Evolutionary conservation across 37 sponge, comb jelly and placozoan species (phyloP).

Genomic region (Ianthella basta): DNA sequence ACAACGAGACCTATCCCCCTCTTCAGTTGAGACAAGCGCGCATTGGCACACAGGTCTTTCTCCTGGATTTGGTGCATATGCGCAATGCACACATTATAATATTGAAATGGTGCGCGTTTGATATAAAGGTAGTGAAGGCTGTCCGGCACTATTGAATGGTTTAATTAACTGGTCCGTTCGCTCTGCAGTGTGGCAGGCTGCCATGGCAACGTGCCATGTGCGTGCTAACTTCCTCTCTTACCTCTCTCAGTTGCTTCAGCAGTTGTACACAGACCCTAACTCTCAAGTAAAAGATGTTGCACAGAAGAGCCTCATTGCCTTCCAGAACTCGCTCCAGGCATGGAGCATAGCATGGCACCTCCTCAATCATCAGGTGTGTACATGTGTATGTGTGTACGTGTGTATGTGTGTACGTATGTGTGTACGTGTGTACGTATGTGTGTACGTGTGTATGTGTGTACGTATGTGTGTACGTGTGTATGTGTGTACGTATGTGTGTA

Average conservation of each 20-base stretch:
- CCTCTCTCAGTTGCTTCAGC: slow-evolving; percentile 48
- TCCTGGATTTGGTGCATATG: too few species aligned
- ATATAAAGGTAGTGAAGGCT: too few species aligned
- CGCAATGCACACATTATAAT: too few species aligned
- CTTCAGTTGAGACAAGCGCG: too few species aligned
- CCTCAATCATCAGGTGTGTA: slow-evolving; percentile 58
- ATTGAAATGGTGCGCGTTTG: too few species aligned
- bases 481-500: neutral
- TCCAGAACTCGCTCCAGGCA: slow-evolving; percentile 51
- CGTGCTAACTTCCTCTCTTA: too few species aligned
- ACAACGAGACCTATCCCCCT: too few species aligned
- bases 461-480: neutral
- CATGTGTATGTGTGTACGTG: neutral
- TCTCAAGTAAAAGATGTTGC: slow-evolving; percentile 39
- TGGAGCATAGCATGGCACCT: slow-evolving; percentile 68
- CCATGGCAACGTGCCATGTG: too few species aligned
- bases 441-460: slow-evolving; percentile 2
- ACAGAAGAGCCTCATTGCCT: slow-evolving; percentile 55
- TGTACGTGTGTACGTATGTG: slow-evolving; percentile 7
- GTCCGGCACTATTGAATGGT: too few species aligned
- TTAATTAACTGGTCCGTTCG: too few species aligned
- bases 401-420: slow-evolving; percentile 9
- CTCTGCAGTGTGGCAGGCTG: too few species aligned
- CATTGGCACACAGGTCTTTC: too few species aligned
- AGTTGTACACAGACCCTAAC: slow-evolving; percentile 61